Base-by-base conservation (phyloP, 2,113 vertebrate genomes). In the Hyaena hyaena region DNA sequence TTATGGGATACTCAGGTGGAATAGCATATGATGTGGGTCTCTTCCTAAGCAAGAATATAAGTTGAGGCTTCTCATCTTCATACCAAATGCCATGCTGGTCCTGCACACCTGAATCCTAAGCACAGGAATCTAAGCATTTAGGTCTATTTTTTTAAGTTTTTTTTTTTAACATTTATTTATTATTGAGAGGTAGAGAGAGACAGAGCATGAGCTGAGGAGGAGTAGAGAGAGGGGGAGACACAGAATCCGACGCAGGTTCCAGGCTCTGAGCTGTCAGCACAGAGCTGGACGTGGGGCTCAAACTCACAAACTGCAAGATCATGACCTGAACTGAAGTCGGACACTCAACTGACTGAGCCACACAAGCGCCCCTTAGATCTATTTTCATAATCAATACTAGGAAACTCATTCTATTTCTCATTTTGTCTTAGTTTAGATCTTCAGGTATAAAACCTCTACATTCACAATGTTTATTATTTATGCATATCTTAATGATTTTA, bases 381-480 rank as follows among this genome's bases (percentile, higher is more conserved):
- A 26, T 88, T 93, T 95, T 83, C 81, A 79, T 80, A 61, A 48
- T 84, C 69, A 45, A 24, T 53, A 7, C 73, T 43, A 79, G 84
- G 87, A 96, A 83, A 95, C 5, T 39, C 31, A 71, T 50, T 50
- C 61, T 33, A 24, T 82, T 79, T 93, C 31, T 95, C 84, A 73
- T 81, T 95, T 96, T 63, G 50, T 86, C 7, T 96, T 66, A 31
- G n/a, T 43, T 81, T 81, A 80, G 24, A 9, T 93, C 93, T 94
- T 90, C n/a, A 65, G 65, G 23, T 83, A 69, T 65, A 89, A 95
- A 66, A 53, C 35, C 23, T 95, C 33, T 55, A 58, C 15, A 35
- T 53, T 66, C 8, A 65, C 39, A 23, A 14, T 68, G 66, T 43
- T 76, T 94, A 68, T 88, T 66, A 68, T 83, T 95, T 73, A 74